A percentile compares a stretch with the other conserved stretches of the same genome.
Evolutionary conservation across 2,888 invertebrate genomes (phyloP).

Genomic region (Leptinotarsa rubiginosa): DNA sequence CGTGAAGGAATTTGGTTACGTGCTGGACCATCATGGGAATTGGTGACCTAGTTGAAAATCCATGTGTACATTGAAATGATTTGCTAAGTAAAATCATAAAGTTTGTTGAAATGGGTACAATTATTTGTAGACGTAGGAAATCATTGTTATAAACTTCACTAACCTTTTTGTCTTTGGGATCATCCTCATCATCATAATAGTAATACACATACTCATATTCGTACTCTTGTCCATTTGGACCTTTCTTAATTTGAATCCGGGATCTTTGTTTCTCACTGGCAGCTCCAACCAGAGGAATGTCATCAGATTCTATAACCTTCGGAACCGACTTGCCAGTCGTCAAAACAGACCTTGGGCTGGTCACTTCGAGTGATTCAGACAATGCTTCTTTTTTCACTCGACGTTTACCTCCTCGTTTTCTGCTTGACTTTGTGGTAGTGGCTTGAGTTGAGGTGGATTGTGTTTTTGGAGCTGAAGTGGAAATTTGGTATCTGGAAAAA

Average conservation of each 20-base stretch:
- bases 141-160: neutral
- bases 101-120: too few species aligned
- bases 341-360: conserved; percentile 71
- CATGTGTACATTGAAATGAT: neutral
- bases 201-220: conserved; percentile 94
- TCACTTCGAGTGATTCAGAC: conserved; percentile 61
- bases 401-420: conserved; percentile 40
- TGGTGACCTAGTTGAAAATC: conserved; percentile 57
- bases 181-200: conserved; percentile 85
- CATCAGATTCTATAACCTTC: conserved; percentile 54
- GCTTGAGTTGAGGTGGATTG: conserved; percentile 41
- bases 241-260: conserved; percentile 86
- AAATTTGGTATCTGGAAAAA: conserved; percentile 57
- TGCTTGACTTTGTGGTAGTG: conserved; percentile 34
- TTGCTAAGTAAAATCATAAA: neutral
- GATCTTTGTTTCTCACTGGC: conserved; percentile 78
- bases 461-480: conserved; percentile 53
- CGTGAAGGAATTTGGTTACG: conserved; percentile 66
- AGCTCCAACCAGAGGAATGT: conserved; percentile 65
- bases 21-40: conserved; percentile 74
- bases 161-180: conserved; percentile 59
- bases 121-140: too few species aligned
- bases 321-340: conserved; percentile 66
- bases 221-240: conserved; percentile 90
- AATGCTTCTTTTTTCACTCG: conserved; percentile 58